Evolutionary conservation across 2,113 vertebrate genomes (phyloP).

Genomic region (Heterocephalus glaber): DNA sequence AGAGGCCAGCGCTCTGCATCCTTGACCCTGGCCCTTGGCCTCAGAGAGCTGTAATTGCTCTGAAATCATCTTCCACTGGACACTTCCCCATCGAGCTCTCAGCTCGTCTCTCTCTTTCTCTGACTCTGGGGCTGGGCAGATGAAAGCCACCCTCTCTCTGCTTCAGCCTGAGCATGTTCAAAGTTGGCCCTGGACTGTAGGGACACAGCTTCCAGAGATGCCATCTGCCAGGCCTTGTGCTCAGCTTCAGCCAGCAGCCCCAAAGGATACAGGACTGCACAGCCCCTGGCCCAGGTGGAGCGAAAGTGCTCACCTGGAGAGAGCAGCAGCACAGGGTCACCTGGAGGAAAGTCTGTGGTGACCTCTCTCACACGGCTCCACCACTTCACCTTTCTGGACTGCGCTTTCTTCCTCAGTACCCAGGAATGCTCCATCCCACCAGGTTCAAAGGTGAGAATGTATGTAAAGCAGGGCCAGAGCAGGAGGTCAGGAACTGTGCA

Average conservation of each 20-base stretch:
- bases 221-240: rapidly evolving
- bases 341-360: background rate
- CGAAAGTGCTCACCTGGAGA: background rate
- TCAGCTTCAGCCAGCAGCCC: rapidly evolving
- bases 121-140: background rate
- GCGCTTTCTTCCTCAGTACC: background rate
- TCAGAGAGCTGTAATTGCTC: background rate
- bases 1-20: background rate
- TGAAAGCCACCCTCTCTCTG: background rate
- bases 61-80: background rate
- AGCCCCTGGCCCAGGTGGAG: rapidly evolving
- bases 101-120: background rate
- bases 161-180: rapidly evolving
- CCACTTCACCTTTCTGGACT: background rate
- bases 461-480: background rate
- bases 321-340: rapidly evolving
- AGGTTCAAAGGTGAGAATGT: rapidly evolving
- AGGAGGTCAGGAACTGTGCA: rapidly evolving
- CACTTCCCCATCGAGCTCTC: background rate
- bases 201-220: background rate
- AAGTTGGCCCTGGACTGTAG: background rate
- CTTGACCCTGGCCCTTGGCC: background rate
- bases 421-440: rapidly evolving
- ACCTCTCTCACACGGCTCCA: background rate
- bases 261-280: rapidly evolving